phyloP scores from a whole-genome alignment of 1,140 invertebrate species.

The Drosophila aff. region DNA sequence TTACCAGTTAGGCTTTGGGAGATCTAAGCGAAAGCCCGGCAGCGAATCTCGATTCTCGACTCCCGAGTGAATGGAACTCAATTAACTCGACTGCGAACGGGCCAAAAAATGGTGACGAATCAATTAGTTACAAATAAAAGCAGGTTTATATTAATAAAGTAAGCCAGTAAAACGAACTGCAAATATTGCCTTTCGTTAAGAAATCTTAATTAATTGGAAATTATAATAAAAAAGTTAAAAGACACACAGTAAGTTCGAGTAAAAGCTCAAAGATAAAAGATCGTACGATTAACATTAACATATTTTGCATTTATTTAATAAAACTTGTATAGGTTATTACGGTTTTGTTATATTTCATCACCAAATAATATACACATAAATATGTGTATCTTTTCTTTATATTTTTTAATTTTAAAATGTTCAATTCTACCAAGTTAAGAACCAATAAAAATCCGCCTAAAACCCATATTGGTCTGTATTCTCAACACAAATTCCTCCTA shows the following conservation, averaged over 20 bases:
- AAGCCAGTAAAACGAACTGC: slow-evolving; percentile 8
- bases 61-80: slow-evolving; percentile 23
- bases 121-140: slow-evolving; percentile 12
- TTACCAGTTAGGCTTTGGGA: slow-evolving; percentile 29
- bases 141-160: slow-evolving; percentile 13
- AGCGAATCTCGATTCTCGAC: slow-evolving; percentile 8
- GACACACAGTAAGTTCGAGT: background rate
- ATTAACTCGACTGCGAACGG: background rate
- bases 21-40: slow-evolving; percentile 22
- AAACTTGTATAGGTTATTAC: background rate
- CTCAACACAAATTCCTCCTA: no score
- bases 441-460: background rate
- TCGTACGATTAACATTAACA: background rate
- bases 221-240: background rate
- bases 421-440: background rate
- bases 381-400: no score
- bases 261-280: background rate
- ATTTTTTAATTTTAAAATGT: no score
- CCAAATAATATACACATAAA: no score
- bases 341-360: no score
- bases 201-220: slow-evolving; percentile 1
- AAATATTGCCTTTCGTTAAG: background rate
- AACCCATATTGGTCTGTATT: background rate
- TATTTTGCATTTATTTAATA: background rate
- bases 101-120: slow-evolving; percentile 5